These are phyloP conservation scores for Argopecten irradians DNA, from an alignment of 1,140 invertebrate genomes.

Conservation along the genomic window DNA sequence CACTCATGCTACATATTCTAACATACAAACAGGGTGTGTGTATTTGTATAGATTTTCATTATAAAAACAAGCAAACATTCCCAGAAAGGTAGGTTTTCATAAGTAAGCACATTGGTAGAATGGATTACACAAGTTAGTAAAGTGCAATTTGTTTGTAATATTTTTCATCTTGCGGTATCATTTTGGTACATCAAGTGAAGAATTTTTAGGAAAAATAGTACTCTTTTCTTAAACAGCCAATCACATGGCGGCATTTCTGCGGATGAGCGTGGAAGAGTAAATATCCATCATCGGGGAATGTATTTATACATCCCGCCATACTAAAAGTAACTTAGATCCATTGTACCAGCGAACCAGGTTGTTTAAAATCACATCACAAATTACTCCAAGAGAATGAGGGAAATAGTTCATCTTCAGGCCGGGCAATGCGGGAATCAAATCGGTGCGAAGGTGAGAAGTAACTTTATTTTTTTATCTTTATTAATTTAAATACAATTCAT, in stretches of 20 bases:
- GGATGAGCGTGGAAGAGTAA: slow-evolving; percentile 6
- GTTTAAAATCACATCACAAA: neutral
- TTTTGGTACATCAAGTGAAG: neutral
- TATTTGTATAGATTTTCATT: neutral
- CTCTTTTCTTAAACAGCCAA: neutral
- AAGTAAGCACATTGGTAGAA: neutral
- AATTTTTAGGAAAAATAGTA: neutral
- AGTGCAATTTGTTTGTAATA: neutral
- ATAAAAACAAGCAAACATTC: neutral
- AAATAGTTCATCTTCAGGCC: slow-evolving; percentile 87
- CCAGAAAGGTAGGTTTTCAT: neutral
- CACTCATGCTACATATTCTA: neutral
- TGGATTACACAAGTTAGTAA: neutral
- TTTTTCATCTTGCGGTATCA: neutral
- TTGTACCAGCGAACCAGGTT: neutral
- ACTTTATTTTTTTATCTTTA: slow-evolving; percentile 90
- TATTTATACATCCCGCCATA: neutral
- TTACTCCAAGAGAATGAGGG: slow-evolving; percentile 80
- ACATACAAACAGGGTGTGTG: neutral
- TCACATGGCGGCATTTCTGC: neutral
- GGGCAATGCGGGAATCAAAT: slow-evolving; percentile 89
- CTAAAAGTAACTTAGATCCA: neutral
- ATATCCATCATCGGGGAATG: neutral
- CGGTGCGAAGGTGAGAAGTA: slow-evolving; percentile 82
- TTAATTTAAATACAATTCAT: slow-evolving; percentile 80